Evolutionary conservation across 2,113 vertebrate species (phyloP), one percentile per base, ranked within the genome.

Genomic region (Prochilodus magdalenae): DNA sequence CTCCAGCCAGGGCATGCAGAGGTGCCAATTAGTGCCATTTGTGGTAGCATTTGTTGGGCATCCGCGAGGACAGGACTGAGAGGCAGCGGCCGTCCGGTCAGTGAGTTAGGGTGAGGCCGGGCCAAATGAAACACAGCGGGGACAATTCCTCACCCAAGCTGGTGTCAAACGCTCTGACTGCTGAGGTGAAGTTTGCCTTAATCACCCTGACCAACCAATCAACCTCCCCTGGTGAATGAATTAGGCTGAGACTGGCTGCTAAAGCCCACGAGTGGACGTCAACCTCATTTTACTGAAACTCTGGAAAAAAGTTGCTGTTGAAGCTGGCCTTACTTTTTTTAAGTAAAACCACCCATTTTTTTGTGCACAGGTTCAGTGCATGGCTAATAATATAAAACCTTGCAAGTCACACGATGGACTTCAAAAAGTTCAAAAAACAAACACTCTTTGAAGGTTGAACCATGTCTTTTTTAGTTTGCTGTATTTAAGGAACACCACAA

Each of bases 21-120:
- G 94, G 93, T 94, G 94, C 90, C 93, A 95, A 95, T 95, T 95
- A 93, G 90, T 91, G 88, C 90, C 91, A 92, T 94, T 93, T 91
- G 91, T 91, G 92, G 89, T 85, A 81, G 88, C 89, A 88, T 91
- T 92, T 93, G 91, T 92, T 87, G 86, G 89, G 87, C 51, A 85
- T 90, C 91, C 86, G 6, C n/a, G 53, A 89, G 90, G 89, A 86
- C 49, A 26, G 79, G 62, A 77, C 86, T 53, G 36, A 60, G 86
- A 88, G 86, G 86, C 72, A 82, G 74, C 44, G 74, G 78, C 83
- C 55, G 76, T 75, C 40, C 57, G 81, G 86, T 75, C 88, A 86
- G 86, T 49, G 77, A 83, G 79, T 79, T 80, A 80, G 84, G 53
- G 81, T 79, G 71, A 82, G 77, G 79, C 78, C 82, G 85, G 78